phyloP scores from a whole-genome alignment of 2,797 vertebrate genomes.

The Phoeniculus purpureus region DNA sequence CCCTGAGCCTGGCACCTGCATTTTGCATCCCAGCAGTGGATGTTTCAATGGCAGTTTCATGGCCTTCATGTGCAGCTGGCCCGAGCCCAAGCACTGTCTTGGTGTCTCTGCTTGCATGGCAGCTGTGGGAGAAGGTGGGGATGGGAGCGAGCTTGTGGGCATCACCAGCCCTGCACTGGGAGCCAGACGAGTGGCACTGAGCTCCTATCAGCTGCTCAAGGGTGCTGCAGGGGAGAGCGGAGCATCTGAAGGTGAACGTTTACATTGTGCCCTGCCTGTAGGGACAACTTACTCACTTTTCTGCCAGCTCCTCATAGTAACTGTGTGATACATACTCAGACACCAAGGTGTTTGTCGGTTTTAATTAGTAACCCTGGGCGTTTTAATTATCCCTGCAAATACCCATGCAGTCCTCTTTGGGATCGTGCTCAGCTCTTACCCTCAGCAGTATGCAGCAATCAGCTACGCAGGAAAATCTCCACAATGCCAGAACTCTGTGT shows the following conservation, averaged over 20 bases:
- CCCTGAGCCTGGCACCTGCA: neutral
- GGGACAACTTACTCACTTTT: fast-evolving
- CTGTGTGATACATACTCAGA: neutral
- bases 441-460: neutral
- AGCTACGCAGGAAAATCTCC: neutral
- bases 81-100: neutral
- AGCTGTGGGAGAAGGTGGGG: neutral
- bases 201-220: fast-evolving
- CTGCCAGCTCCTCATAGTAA: neutral
- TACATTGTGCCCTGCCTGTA: neutral
- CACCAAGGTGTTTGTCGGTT: neutral
- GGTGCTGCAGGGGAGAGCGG: neutral
- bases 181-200: fast-evolving
- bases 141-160: fast-evolving
- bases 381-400: neutral
- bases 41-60: fast-evolving
- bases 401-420: neutral
- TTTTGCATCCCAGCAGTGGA: neutral
- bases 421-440: neutral
- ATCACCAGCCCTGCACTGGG: neutral
- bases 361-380: neutral
- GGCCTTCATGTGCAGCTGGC: neutral
- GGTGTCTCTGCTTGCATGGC: neutral
- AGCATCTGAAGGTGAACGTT: neutral
- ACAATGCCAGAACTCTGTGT: fast-evolving